These are phyloP conservation scores for Boulengeromyrus knoepffleri DNA, from an alignment of 2,113 vertebrate genomes.

Conservation along the genomic window DNA sequence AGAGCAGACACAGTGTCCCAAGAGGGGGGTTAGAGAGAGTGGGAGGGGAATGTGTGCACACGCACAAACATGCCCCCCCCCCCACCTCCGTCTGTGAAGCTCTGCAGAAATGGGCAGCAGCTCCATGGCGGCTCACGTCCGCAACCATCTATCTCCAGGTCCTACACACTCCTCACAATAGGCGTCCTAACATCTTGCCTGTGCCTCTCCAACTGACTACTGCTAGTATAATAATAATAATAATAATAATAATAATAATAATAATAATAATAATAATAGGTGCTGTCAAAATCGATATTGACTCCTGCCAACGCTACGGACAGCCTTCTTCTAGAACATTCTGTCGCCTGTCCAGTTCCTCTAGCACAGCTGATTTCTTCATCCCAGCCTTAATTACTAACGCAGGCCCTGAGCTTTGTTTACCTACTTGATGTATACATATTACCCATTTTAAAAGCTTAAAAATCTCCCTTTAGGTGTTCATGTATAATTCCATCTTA, in stretches of 20 bases:
- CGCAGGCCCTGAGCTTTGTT: not conserved
- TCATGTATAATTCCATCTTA: not conserved
- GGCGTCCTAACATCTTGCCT: not conserved
- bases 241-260: not conserved
- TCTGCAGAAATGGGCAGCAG: not conserved
- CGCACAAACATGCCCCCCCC: conserved; percentile 30
- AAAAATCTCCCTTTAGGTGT: not conserved
- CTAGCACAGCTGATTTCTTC: not conserved
- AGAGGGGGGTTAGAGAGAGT: conserved; percentile 34
- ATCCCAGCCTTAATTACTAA: conserved; percentile 27
- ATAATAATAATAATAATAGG: not conserved
- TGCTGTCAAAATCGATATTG: not conserved
- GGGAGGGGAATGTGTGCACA: conserved; percentile 31
- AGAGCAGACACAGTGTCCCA: conserved; percentile 6
- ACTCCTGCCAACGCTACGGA: conserved; percentile 25
- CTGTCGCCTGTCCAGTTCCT: not conserved
- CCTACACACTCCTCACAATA: not conserved
- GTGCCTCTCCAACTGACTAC: not conserved
- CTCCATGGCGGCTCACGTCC: not conserved
- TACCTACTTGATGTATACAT: not conserved
- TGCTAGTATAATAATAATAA: not conserved
- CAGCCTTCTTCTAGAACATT: not conserved
- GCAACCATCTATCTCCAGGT: not conserved
- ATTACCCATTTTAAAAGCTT: not conserved
- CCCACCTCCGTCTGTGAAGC: not conserved